Base-by-base conservation (phyloP, 2,113 vertebrate species). In the Phrynosoma blainvillii region DNA sequence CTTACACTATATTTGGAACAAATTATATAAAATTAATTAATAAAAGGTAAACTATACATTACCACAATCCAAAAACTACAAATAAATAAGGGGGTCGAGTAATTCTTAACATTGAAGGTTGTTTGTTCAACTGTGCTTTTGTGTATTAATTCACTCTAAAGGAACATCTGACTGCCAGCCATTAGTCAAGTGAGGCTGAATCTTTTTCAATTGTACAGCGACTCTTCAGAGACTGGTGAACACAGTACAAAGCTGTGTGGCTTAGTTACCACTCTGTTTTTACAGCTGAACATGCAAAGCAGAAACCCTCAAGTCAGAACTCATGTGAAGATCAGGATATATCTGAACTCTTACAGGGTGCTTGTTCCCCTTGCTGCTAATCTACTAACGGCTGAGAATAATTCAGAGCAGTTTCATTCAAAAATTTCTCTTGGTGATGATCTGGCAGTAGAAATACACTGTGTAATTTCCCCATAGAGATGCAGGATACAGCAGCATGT, bases 1-100 rank as follows among this genome's bases (percentile, higher is more conserved):
- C 89, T 90, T 95, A 96, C 95, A 94, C 95, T 96, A 93, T 96
- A 94, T 86, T 93, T 90, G 92, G 27, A 95, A 91, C 75, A 93
- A 27, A 92, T 75, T 84, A 91, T 77, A 32, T 47, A 89, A 91
- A 87, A 87, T 80, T 66, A 82, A 90, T 95, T 96, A n/a, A 12
- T 71, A 71, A 71, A 30, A 9, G 27, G 68, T 71, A 71, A 30
- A 71, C 13, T 18, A 62, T 62, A 5, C 30, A 30, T 71, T 71
- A 71, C 56, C 52, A 52, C 30, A 79, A 56, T 79, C 21, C 30
- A 52, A 25, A 79, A 56, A 54, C 16, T 32, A 30, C 18, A 62
- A 62, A 62, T 62, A 62, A 92, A 92, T 90, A 95, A 94, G 93
- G 91, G 80, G 79, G 7, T 87, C 93, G 93, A 89, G 93, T 95